These are phyloP conservation scores for Atherinomorus stipes DNA, from an alignment of 2,113 vertebrate genomes.

Conservation along the genomic window DNA sequence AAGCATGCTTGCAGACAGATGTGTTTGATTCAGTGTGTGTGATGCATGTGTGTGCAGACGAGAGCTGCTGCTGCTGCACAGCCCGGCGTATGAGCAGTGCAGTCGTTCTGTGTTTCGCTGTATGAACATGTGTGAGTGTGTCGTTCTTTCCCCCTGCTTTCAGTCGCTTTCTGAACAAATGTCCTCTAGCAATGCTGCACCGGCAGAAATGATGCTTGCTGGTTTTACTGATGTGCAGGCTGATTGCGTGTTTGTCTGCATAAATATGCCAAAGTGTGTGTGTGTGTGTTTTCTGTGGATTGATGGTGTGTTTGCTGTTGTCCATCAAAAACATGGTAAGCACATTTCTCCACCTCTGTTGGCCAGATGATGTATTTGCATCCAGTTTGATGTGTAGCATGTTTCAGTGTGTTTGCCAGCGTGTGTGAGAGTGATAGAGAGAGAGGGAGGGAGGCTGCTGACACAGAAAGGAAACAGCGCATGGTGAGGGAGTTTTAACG, in stretches of 20 bases:
- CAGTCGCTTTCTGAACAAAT: conserved; percentile 54
- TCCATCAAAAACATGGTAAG: conserved; percentile 11
- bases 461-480: conserved; percentile 54
- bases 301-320: conserved; percentile 30
- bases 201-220: conserved; percentile 62
- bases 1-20: conserved; percentile 53
- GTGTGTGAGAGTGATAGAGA: conserved; percentile 16
- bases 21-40: conserved; percentile 52
- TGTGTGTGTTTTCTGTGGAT: conserved; percentile 15
- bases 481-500: conserved; percentile 63
- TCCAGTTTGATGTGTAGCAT: conserved; percentile 19
- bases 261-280: conserved; percentile 38
- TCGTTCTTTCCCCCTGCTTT: conserved; percentile 50
- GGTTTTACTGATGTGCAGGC: conserved; percentile 59
- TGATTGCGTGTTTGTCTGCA: conserved; percentile 60
- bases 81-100: conserved; percentile 67
- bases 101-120: conserved; percentile 66
- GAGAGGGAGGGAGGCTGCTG: conserved; percentile 16
- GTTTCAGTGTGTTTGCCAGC: conserved; percentile 50
- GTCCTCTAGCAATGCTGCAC: conserved; percentile 61
- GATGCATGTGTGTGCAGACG: conserved; percentile 39
- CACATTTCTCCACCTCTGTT: not conserved
- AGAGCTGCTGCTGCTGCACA: conserved; percentile 61
- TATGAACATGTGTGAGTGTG: conserved; percentile 60
- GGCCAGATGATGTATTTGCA: conserved; percentile 20